phyloP scores from a whole-genome alignment of 2,888 invertebrate genomes.

The Rotaria socialis region DNA sequence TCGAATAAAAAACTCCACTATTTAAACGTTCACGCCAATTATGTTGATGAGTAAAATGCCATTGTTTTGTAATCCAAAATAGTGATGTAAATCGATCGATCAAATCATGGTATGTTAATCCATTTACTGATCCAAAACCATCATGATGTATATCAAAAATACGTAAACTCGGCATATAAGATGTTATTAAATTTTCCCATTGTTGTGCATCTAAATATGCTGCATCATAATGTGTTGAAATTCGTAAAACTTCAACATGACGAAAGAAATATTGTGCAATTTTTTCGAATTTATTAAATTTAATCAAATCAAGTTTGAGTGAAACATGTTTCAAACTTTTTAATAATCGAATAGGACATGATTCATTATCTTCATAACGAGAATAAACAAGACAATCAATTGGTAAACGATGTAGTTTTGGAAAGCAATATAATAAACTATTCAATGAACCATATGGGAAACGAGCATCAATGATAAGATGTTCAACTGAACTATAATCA shows the following conservation, averaged over 20 bases:
- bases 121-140: background rate
- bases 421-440: background rate
- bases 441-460: background rate
- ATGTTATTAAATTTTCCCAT: background rate
- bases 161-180: background rate
- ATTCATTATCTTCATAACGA: background rate
- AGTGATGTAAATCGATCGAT: background rate
- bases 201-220: background rate
- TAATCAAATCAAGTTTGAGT: background rate
- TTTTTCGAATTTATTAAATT: background rate
- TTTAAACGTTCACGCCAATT: no score
- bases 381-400: background rate
- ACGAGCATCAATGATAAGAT: background rate
- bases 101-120: background rate
- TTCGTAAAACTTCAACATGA: background rate
- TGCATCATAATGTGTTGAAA: background rate
- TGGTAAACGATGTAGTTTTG: background rate
- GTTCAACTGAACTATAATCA: background rate
- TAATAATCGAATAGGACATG: background rate
- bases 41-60: background rate
- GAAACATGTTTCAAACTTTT: background rate
- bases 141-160: background rate
- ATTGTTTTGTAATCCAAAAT: background rate
- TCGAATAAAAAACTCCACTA: background rate
- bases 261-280: background rate